Base-by-base conservation (phyloP, 2,797 vertebrate genomes). In the Poecile montanus region DNA sequence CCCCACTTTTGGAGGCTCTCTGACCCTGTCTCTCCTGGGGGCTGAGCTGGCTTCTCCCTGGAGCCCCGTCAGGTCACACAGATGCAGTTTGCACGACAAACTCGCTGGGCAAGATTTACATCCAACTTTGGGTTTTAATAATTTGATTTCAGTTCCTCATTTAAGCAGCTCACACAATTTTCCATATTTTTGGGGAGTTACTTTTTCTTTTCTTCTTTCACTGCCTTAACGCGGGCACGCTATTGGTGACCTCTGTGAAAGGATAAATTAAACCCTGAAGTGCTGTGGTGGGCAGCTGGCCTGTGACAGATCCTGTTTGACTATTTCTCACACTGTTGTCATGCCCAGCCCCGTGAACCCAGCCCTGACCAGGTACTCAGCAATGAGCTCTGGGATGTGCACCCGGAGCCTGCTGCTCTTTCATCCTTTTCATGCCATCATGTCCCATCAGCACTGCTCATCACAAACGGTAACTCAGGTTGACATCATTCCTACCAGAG, bases 381-480 rank as follows among this genome's bases (percentile, higher is more conserved):
- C 61, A 62, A 48, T 47, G 89, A 92, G 73, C 50, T 75, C 60
- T 54, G 54, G 53, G 84, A 73, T 65, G 84, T 6, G 3, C 70
- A 95, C 91, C 73, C n/a, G 0, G 40, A 61, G 81, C 13, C 61
- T 78, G 76, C 56, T 79, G 94, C 62, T 88, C 95, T 75, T 91
- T 93, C 76, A 70, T 95, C 71, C 8, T 95, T 96, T 95, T 91
- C 94, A 91, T 91, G 90, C 89, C 96, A 93, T 96, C 97, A 76
- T 85, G 88, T 95, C 95, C 94, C 89, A 91, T 95, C 94, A 67
- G 67, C 16, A 1, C 93, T 94, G 90, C 84, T 97, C 94, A 66
- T 54, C 65, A 73, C 87, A 89, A 93, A 91, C 84, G 79, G 81
- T 96, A 98, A 98, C 96, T 96, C 94, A 40, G 75, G 62, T 88